Conservation (phyloP, 2,113 vertebrate genomes). For the Stegostoma tigrinum region DNA sequence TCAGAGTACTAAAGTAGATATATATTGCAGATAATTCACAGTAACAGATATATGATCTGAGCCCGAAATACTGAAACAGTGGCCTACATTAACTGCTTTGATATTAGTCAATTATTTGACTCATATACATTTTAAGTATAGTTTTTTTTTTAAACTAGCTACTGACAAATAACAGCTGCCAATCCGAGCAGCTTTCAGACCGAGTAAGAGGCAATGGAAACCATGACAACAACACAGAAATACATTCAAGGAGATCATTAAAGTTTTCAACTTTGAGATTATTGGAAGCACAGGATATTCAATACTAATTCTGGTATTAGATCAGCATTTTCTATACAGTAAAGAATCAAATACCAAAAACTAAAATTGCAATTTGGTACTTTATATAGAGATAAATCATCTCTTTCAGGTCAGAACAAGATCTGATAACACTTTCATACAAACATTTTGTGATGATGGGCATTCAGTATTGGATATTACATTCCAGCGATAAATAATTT, state of each 20-base stretch:
- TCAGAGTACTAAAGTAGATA: slow-evolving; percentile 11
- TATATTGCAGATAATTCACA: slow-evolving; percentile 13
- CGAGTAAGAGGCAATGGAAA: too few relatives aligned
- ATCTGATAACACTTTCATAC: neutral
- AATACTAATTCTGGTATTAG: neutral
- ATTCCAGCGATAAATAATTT: neutral
- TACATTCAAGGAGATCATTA: neutral
- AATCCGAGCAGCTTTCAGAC: neutral
- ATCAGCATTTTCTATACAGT: neutral
- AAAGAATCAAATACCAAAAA: neutral
- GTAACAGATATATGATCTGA: neutral
- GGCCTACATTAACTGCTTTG: slow-evolving; percentile 11
- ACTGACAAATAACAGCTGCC: neutral
- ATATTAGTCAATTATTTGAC: neutral
- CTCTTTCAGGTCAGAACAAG: neutral
- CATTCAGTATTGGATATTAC: neutral
- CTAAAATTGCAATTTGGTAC: neutral
- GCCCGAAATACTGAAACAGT: neutral
- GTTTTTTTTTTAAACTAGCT: neutral
- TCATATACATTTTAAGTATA: neutral
- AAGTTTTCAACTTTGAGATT: neutral
- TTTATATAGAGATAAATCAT: neutral
- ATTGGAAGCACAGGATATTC: slow-evolving; percentile 21
- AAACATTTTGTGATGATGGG: neutral
- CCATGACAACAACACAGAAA: neutral